phyloP scores from a whole-genome alignment of 2,113 vertebrate species.

The Cyanoramphus novaezelandiae region DNA sequence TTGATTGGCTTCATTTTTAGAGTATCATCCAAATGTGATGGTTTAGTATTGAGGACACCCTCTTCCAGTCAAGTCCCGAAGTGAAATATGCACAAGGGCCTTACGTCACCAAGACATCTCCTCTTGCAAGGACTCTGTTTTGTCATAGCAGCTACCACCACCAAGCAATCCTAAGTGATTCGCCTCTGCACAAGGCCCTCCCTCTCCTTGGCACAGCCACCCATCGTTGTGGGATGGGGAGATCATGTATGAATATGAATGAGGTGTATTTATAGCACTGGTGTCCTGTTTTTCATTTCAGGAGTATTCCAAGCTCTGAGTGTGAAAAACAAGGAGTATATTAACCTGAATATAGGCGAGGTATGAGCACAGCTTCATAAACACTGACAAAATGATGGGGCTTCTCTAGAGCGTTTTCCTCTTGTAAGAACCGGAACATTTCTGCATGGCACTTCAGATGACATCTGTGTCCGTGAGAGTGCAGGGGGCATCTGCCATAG shows the following conservation, averaged over 20 bases:
- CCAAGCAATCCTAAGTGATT: not conserved
- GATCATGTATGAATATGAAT: not conserved
- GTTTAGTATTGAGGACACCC: not conserved
- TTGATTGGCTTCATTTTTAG: not conserved
- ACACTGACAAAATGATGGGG: not conserved
- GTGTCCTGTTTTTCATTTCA: conserved; percentile 48
- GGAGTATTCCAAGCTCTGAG: conserved; percentile 75
- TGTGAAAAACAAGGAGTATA: conserved; percentile 50
- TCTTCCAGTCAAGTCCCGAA: not conserved
- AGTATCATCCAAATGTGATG: not conserved
- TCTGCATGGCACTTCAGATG: not conserved
- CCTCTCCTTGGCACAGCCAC: not conserved
- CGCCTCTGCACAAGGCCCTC: not conserved
- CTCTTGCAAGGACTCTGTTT: not conserved
- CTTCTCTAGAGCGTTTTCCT: not conserved
- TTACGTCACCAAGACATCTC: not conserved
- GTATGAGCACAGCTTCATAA: conserved; percentile 50
- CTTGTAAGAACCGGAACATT: not conserved
- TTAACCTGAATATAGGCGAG: conserved; percentile 75
- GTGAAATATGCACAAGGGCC: not conserved
- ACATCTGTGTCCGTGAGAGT: not conserved
- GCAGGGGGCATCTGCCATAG: not conserved
- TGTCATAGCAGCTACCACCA: not conserved
- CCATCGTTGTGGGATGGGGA: not conserved
- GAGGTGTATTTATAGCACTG: not conserved